A percentile compares a stretch with the other conserved stretches of the same genome.
Conservation (phyloP, 2,888 invertebrate species). For the Xestia sexstrigata region DNA sequence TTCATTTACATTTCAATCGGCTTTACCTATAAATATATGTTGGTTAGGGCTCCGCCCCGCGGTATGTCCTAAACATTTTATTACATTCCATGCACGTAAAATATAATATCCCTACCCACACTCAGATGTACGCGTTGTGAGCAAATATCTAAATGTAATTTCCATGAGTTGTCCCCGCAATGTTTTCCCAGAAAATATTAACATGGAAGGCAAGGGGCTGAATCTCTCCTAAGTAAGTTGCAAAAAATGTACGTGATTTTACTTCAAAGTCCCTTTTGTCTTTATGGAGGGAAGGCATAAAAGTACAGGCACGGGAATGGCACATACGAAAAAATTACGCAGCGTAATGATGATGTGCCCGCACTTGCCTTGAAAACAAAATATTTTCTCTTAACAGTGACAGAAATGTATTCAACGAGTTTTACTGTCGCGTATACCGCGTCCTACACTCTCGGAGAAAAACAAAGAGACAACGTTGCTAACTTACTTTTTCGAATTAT, state of each 20-base stretch:
- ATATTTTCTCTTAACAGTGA: slow-evolving; percentile 88
- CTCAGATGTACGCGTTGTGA: slow-evolving; percentile 87
- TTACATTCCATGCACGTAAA: slow-evolving; percentile 90
- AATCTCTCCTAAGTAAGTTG: slow-evolving; percentile 91
- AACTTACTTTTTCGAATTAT: slow-evolving; percentile 72
- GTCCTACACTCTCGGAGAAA: slow-evolving; percentile 62
- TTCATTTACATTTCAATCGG: slow-evolving; percentile 89
- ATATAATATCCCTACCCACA: slow-evolving; percentile 90
- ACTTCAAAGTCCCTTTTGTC: slow-evolving; percentile 91
- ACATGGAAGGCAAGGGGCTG: slow-evolving; percentile 90
- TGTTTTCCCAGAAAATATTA: slow-evolving; percentile 91
- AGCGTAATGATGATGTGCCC: slow-evolving; percentile 90
- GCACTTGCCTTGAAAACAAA: slow-evolving; percentile 87
- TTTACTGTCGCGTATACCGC: slow-evolving; percentile 75
- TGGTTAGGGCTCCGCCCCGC: slow-evolving; percentile 69
- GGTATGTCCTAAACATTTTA: slow-evolving; percentile 88
- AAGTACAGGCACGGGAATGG: slow-evolving; percentile 89
- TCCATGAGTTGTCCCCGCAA: slow-evolving; percentile 91
- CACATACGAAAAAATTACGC: slow-evolving; percentile 90
- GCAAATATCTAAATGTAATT: slow-evolving; percentile 91
- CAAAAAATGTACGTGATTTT: slow-evolving; percentile 91
- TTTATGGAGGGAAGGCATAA: slow-evolving; percentile 90
- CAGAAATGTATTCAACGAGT: slow-evolving; percentile 86
- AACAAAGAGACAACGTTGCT: slow-evolving; percentile 62
- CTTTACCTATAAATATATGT: slow-evolving; percentile 83